Percentiles rank a stretch among this genome's conserved stretches.
These are phyloP conservation scores for Diarsia rubi DNA, from an alignment of 2,888 invertebrate genomes.

Conservation along the genomic window DNA sequence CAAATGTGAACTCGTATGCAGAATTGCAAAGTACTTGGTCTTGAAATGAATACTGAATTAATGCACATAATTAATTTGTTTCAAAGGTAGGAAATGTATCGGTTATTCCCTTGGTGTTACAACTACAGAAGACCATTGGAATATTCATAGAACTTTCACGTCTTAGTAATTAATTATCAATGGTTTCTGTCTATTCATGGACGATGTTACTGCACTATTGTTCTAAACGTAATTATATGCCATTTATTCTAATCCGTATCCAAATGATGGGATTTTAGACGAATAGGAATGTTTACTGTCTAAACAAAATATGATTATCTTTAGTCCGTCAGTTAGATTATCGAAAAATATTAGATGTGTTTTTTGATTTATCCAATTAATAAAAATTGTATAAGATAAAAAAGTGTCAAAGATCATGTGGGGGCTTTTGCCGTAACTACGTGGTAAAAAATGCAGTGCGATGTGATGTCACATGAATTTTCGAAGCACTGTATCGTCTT, in stretches of 20 bases:
- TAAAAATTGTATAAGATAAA: too few species aligned
- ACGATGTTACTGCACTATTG: neutral
- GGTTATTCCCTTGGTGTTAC: neutral
- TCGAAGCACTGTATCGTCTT: too few species aligned
- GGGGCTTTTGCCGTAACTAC: too few species aligned
- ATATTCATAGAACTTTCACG: constrained; percentile 8
- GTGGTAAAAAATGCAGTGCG: too few species aligned
- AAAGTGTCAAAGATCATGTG: too few species aligned
- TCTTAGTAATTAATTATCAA: neutral
- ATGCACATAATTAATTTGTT: neutral
- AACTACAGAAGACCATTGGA: neutral
- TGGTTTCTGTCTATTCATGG: neutral
- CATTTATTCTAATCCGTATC: neutral
- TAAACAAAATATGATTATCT: too few species aligned
- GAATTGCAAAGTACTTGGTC: neutral
- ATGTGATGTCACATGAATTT: too few species aligned
- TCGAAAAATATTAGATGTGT: too few species aligned
- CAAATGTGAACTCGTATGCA: neutral
- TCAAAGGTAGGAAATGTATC: constrained; percentile 7
- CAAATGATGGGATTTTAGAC: neutral
- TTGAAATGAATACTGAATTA: neutral
- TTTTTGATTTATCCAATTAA: too few species aligned
- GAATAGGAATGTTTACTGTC: too few species aligned
- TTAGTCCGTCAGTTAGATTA: too few species aligned
- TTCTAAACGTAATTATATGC: neutral